A percentile compares a stretch with the other conserved stretches of the same genome.
Evolutionary conservation across 30 jellyfish, hydroid and myxozoan genomes (phyloP).

Genomic region (Turritopsis rubra): DNA sequence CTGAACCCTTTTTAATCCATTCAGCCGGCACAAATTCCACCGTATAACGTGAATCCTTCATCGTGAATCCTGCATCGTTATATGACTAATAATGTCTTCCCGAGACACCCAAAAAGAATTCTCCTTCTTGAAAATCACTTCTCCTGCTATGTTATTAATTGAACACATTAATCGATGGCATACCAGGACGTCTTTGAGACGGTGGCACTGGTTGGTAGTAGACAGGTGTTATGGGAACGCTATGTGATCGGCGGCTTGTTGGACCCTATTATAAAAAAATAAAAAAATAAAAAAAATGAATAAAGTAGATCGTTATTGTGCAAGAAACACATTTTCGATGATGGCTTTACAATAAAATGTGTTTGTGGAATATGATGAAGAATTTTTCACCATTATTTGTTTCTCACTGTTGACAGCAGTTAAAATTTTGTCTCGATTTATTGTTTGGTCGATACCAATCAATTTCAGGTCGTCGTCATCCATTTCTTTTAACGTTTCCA

Average conservation of each 20-base stretch:
- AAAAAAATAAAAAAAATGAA: neutral
- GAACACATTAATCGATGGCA: neutral
- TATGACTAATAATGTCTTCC: too few species aligned
- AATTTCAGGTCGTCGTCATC: constrained; percentile 74
- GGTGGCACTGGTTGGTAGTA: neutral
- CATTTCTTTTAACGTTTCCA: constrained; percentile 89
- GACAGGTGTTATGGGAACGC: neutral
- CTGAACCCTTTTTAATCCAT: too few species aligned
- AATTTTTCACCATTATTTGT: neutral
- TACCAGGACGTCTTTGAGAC: neutral
- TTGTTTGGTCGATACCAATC: constrained; percentile 78
- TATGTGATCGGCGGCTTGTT: neutral
- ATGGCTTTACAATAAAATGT: too few species aligned
- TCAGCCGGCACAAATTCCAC: too few species aligned
- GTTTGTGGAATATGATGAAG: neutral
- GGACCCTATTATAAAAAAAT: neutral
- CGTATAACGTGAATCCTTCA: too few species aligned
- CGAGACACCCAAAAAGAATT: too few species aligned
- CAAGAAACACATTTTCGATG: neutral
- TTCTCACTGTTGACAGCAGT: constrained; percentile 38
- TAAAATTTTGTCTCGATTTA: constrained; percentile 61
- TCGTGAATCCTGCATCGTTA: too few species aligned
- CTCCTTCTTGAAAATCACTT: too few species aligned
- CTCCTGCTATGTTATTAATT: too few species aligned
- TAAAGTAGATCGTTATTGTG: neutral